Base-by-base conservation (phyloP, 1,140 invertebrate species). In the Leptinotarsa texana region DNA sequence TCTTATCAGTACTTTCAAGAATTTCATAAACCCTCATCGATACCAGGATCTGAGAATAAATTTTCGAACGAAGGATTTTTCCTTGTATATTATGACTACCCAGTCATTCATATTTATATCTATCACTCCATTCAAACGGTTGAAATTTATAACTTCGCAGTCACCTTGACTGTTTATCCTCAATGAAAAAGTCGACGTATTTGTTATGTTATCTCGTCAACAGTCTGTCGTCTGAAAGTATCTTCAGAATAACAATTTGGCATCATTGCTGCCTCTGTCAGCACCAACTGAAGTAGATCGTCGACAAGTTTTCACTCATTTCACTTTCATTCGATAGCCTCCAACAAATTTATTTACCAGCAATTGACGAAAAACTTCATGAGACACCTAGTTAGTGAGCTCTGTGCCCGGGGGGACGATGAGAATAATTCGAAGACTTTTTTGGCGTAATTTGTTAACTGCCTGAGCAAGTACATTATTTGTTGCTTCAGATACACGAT, bases 271-370 rank as follows among this genome's bases (percentile, higher is more conserved):
- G 2, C 13, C n/a, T 18, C 24, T 6, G 18, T 8, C 33, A 27
- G 15, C 24, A 42, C 66, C 33, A 27, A 68, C 51, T 18, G 24
- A 68, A 18, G 77, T 76, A 75, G 77, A 78, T 72, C 69, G 68
- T 76, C 76, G 72, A 68, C 76, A 76, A 76, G 80, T 82, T 83
- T 82, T 80, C 71, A 81, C 80, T 83, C 80, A 82, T 83, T 83
- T 83, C 82, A 82, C 82, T 83, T 83, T 83, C 82, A 81, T 83
- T 81, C 78, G 79, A 80, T 78, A 57, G 73, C 73, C 76, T 66
- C 71, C 79, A 75, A 77, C 71, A 18, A 71, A 51, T 69, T 75
- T 73, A 66, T 69, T 76, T 72, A 63, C 65, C 22, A 63, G 69
- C 68, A 76, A 76, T 76, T 69, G 49, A 42, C 51, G 21, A 70